Percentiles rank a stretch among this genome's conserved stretches.
phyloP scores from a whole-genome alignment of 1,140 invertebrate genomes.

The Drosophila truncata region DNA sequence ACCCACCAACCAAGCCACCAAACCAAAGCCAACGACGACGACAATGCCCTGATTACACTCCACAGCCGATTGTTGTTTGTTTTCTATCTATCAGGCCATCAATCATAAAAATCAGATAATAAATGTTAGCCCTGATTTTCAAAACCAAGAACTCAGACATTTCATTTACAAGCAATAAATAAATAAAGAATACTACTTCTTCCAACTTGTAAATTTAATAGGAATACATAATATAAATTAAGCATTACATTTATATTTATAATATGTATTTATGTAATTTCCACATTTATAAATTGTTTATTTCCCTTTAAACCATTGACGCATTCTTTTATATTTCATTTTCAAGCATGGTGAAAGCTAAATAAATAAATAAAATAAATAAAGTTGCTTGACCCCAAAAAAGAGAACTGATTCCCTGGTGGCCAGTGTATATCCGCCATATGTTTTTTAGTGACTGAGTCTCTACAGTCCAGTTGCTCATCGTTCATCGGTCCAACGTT shows the following conservation, averaged over 20 bases:
- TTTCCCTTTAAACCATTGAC: not conserved
- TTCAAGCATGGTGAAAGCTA: not conserved
- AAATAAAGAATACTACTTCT: too few relatives aligned
- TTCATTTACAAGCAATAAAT: too few relatives aligned
- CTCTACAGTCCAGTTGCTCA: slow-evolving; percentile 28
- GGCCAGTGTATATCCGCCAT: slow-evolving; percentile 49
- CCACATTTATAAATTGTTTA: not conserved
- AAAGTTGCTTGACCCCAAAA: slow-evolving; percentile 7
- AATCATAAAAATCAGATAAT: slow-evolving; percentile 15
- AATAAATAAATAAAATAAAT: slow-evolving; percentile 14
- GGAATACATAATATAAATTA: too few relatives aligned
- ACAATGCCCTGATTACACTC: slow-evolving; percentile 42
- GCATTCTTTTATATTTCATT: not conserved
- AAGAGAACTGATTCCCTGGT: slow-evolving; percentile 6
- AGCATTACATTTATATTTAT: not conserved
- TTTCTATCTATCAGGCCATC: slow-evolving; percentile 26
- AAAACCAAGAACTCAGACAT: not conserved
- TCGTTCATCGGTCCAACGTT: slow-evolving; percentile 23
- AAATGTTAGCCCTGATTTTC: not conserved
- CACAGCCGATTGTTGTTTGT: slow-evolving; percentile 21
- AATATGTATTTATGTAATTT: not conserved
- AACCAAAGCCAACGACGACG: slow-evolving; percentile 10
- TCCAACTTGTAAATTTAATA: too few relatives aligned
- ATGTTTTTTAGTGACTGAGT: slow-evolving; percentile 47
- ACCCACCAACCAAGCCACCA: slow-evolving; percentile 19